Evolutionary conservation across 2,113 vertebrate species (phyloP).

Genomic region (Odocoileus hemionus): DNA sequence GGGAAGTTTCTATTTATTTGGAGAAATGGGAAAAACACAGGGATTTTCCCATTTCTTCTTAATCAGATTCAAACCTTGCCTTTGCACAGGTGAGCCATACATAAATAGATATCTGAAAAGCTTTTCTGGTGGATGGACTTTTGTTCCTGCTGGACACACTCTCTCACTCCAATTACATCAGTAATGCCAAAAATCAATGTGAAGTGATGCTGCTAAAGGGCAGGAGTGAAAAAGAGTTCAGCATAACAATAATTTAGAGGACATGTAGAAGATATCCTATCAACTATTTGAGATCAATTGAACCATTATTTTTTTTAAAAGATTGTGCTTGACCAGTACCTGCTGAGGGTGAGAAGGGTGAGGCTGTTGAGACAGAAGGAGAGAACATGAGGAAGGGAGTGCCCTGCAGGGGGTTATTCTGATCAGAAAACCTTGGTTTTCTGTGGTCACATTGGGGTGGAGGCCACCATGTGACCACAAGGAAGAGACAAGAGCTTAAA

Average conservation of each 20-base stretch:
- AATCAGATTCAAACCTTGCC: constrained; percentile 59
- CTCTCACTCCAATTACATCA: constrained; percentile 56
- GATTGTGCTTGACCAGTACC: constrained; percentile 43
- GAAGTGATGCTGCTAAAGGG: constrained; percentile 67
- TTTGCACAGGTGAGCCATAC: constrained; percentile 29
- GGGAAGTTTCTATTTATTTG: not conserved
- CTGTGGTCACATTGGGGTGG: rapidly evolving
- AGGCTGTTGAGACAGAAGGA: not conserved
- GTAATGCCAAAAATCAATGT: constrained; percentile 73
- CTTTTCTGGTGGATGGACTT: constrained; percentile 48
- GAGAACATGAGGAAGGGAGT: rapidly evolving
- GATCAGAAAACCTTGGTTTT: not conserved
- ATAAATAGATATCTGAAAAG: constrained; percentile 46
- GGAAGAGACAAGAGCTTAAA: not conserved
- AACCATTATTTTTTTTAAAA: constrained; percentile 47
- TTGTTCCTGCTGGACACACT: constrained; percentile 31
- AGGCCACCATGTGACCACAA: rapidly evolving
- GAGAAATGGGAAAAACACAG: constrained; percentile 5
- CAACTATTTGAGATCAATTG: constrained; percentile 67
- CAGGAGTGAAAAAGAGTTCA: constrained; percentile 72
- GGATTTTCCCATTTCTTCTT: constrained; percentile 60
- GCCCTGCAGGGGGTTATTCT: not conserved
- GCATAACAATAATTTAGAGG: constrained; percentile 65
- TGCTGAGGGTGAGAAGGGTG: not conserved
- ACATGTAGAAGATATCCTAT: constrained; percentile 48